Percentiles rank a stretch among this genome's conserved stretches.
Conservation (phyloP, 2,888 invertebrate genomes). For the Drosophila mimetica region DNA sequence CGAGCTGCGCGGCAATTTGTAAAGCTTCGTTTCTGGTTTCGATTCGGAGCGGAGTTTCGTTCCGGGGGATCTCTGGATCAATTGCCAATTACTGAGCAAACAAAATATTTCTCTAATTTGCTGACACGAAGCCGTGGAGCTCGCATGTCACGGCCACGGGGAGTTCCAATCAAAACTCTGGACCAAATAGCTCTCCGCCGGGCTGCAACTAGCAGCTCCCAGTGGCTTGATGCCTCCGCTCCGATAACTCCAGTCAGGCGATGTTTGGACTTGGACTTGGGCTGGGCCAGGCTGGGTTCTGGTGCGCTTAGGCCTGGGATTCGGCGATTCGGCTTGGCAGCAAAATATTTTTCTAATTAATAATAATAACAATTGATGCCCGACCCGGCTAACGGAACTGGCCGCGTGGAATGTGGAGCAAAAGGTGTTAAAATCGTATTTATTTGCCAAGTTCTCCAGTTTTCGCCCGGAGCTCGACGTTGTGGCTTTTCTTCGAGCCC, state of each 20-base stretch:
- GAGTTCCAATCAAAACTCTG: constrained; percentile 68
- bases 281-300: constrained; percentile 31
- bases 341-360: constrained; percentile 80
- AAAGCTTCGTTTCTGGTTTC: constrained; percentile 32
- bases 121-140: constrained; percentile 64
- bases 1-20: constrained; percentile 41
- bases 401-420: constrained; percentile 57
- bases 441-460: constrained; percentile 42
- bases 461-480: constrained; percentile 1
- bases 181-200: constrained; percentile 23
- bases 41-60: constrained; percentile 4
- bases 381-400: constrained; percentile 66
- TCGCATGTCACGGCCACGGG: constrained; percentile 69
- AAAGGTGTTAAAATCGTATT: constrained; percentile 59
- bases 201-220: constrained; percentile 26
- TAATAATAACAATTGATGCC: constrained; percentile 80
- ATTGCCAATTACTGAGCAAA: constrained; percentile 72
- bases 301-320: constrained; percentile 6
- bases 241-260: constrained; percentile 38
- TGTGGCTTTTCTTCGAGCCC: constrained; percentile 25
- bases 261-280: constrained; percentile 13
- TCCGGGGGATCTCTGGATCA: constrained; percentile 43
- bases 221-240: constrained; percentile 33
- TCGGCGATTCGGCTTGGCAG: constrained; percentile 19
- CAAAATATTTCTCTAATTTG: constrained; percentile 76